Evolutionary conservation across 92 coral and sea anemone species (phyloP).

Genomic region (Paragorgia papillata): DNA sequence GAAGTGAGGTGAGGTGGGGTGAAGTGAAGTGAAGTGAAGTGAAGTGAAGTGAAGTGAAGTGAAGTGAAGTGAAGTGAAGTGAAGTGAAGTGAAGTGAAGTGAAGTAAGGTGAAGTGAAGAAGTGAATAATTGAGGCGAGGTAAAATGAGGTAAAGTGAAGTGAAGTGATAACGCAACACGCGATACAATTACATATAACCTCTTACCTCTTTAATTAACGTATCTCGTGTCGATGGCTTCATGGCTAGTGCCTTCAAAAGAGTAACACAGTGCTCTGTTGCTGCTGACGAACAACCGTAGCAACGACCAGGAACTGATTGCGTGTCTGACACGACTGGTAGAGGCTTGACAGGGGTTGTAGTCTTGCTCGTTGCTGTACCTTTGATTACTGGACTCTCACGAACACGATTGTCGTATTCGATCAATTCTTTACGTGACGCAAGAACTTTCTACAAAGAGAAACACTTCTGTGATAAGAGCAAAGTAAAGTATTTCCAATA

Average conservation of each 20-base stretch:
- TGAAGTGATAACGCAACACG: too few species aligned
- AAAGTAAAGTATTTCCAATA: too few species aligned
- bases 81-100: too few species aligned
- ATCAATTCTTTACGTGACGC: conserved; percentile 94
- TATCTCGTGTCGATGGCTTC: conserved; percentile 82
- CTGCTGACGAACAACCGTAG: conserved; percentile 98
- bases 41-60: too few species aligned
- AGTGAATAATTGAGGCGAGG: too few species aligned
- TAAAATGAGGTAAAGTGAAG: too few species aligned
- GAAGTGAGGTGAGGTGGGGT: too few species aligned
- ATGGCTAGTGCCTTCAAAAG: conserved; percentile 88
- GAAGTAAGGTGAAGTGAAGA: too few species aligned
- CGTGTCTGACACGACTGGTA: conserved; percentile 65
- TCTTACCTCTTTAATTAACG: conserved; percentile 90
- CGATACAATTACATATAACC: too few species aligned
- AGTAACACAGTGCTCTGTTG: conserved; percentile 98
- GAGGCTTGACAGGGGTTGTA: conserved; percentile 25
- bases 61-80: too few species aligned
- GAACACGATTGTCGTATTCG: conserved; percentile 91
- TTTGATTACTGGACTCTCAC: conserved; percentile 56
- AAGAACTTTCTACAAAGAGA: conserved; percentile 80
- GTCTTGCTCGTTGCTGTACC: conserved; percentile 39
- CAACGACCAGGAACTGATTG: conserved; percentile 82
- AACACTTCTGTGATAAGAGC: too few species aligned
- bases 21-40: too few species aligned